Evolutionary conservation across 2,113 vertebrate genomes (phyloP), one percentile per base, ranked within the genome.

Genomic region (Raja brachyura): DNA sequence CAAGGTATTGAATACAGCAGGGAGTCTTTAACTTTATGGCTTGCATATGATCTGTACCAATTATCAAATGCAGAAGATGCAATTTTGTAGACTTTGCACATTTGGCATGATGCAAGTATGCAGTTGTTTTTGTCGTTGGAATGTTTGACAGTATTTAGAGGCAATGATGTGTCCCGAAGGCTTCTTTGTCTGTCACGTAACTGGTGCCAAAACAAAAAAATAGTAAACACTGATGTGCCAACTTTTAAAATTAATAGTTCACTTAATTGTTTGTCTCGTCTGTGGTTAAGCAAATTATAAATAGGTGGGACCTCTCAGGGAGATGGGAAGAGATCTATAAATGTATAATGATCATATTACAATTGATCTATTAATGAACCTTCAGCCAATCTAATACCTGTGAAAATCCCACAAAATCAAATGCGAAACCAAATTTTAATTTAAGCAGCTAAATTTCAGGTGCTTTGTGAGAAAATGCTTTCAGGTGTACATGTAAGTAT

Each of bases 281-380:
- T 92, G 90, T 63, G 90, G 90, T 73, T 92, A 25, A 92, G 66
- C 39, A n/a, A 92, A 92, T 92, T 92, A 92, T 92, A 73, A 74
- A 92, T 48, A 39, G 90, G 90, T 74, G 68, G 90, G 90, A 73
- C 90, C 54, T 31, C 73, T 73, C 90, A 92, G 33, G 11, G 16
- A 48, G 68, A 73, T 92, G 90, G 48, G 70, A 92, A 92, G 54
- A 70, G 88, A 70, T 90, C 13, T 48, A 73, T 48, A 28, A 73
- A 92, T 33, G 31, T 92, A 48, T 92, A 92, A 92, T 92, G 73
- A 92, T 92, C 22, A 73, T 16, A 18, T 73, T 74, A 48, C 90
- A 73, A 54, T 74, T 73, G 90, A 25, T 68, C 73, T 74, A 92
- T 73, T 92, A 54, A 73, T 73, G 39, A 92, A 73, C 39, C 61